phyloP scores from a whole-genome alignment of 2,113 vertebrate species.

The Rhynchopsitta pachyrhyncha region DNA sequence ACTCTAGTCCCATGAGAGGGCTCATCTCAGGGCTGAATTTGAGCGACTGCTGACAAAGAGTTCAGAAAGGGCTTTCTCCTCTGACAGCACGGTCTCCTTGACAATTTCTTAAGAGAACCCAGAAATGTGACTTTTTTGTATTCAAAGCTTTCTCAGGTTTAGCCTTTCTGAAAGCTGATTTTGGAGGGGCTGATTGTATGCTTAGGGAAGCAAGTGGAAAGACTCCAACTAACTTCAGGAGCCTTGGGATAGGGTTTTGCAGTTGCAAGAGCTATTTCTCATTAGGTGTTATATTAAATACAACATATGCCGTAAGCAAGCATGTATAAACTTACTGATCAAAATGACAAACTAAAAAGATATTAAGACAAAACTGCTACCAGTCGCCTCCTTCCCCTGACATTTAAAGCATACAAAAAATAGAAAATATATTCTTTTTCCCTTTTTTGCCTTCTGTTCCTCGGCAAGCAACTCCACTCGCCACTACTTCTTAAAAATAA shows the following conservation, averaged over 20 bases:
- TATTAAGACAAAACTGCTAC: not conserved
- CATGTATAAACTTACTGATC: not conserved
- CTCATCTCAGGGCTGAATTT: not conserved
- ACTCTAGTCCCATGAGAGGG: not conserved
- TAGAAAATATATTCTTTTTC: not conserved
- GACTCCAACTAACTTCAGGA: not conserved
- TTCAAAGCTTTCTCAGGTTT: not conserved
- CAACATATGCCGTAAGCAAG: not conserved
- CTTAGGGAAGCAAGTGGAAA: not conserved
- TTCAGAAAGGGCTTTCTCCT: not conserved
- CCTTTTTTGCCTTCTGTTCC: not conserved
- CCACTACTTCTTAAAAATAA: not conserved
- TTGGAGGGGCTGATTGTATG: not conserved
- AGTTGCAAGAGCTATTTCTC: not conserved
- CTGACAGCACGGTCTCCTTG: not conserved
- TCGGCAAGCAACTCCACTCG: not conserved
- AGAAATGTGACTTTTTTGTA: not conserved
- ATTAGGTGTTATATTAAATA: not conserved
- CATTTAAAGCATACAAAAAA: not conserved
- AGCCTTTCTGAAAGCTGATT: not conserved
- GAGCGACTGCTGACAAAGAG: not conserved
- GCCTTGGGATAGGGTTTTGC: not conserved
- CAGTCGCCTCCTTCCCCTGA: not conserved
- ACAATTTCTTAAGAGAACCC: not conserved
- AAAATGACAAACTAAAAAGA: not conserved